Base-by-base conservation (phyloP, 2,888 invertebrate genomes). In the Scrobipalpa costella region DNA sequence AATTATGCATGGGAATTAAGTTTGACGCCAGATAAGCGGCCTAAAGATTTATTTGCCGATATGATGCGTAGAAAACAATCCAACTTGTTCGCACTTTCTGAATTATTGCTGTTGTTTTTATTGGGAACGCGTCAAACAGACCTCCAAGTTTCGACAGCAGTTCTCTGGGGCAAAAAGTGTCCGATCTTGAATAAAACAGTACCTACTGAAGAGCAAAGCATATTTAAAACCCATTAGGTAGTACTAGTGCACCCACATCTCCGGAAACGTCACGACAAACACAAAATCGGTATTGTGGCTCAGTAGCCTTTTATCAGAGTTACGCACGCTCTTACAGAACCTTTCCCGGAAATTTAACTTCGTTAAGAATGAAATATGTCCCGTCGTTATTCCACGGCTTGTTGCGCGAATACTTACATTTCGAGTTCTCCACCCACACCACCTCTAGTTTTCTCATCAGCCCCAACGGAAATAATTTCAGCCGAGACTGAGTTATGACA, bases 401-500 rank as follows among this genome's bases (percentile, higher is more conserved):
- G 90, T 89, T 90, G 87, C 88, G 83, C 86, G 86, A 85, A 88
- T 84, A 86, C 88, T 88, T 89, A 88, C 89, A 86, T 87, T 86
- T 83, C 81, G 81, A 86, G 86, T 81, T 86, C 82, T 82, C 88
- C 83, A 15, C 40, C 13, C n/a, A 13, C 40, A 13, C 40, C 55
- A 86, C 88, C 88, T 88, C 89, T 89, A 90, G 90, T 90, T 90
- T 88, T 88, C 90, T 90, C 91, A 90, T 90, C 90, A 90, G 87
- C 84, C 80, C 84, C 82, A 86, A 85, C 87, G 90, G 90, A 91
- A 91, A 90, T 90, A 91, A 90, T 90, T 90, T 89, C 84, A 88
- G 88, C 89, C 88, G 88, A 87, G 90, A 85, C 89, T 90, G 90
- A 91, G 88, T 91, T 91, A 91, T 90, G 90, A 90, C 90, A 88